Base-by-base conservation (phyloP, 2,888 invertebrate species). In the Phorcus lineatus region DNA sequence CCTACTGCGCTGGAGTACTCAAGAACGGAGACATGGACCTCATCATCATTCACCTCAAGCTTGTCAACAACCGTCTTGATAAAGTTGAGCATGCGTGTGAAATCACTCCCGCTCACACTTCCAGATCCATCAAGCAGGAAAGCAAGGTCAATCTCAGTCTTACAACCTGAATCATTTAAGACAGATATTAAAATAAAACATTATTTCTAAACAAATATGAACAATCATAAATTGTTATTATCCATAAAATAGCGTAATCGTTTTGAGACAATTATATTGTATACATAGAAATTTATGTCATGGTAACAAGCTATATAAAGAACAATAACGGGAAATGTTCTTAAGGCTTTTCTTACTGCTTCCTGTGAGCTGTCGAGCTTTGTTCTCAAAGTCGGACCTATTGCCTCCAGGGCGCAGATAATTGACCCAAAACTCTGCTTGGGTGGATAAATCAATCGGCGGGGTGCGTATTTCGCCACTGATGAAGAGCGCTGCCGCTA, bases 401-500 rank as follows among this genome's bases (percentile, higher is more conserved):
- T 24, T 17, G 19, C 62, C 62, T 3, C 24, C 62, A 22, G 9
- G 24, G 24, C 62, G 22, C 62, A 62, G 24, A 28, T 62, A 24
- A 16, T 16, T 24, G 24, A 16, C 28, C 62, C 62, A 62, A 28
- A 62, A 62, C 22, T 24, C 2, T 24, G 62, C 62, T 62, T 62
- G 62, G 4, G 24, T 16, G 28, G 28, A 28, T 19, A 62, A 7
- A 28, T 62, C 22, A 28, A 17, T 28, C 0, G 62, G 62, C n/a
- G 62, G 13, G 11, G 13, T 28, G 28, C 6, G 62, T 6, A 7
- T 11, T n/a, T n/a, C 6, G 62, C 28, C 24, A 28, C 28, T 24
- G 28, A 62, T 62, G 24, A 80, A 85, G 55, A 89, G 80, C 13
- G 88, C 77, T 0, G 90, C 89, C 0, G 87, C 90, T 17, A 91